Evolutionary conservation across 2,888 invertebrate species (phyloP).

Genomic region (Rotaria socialis): DNA sequence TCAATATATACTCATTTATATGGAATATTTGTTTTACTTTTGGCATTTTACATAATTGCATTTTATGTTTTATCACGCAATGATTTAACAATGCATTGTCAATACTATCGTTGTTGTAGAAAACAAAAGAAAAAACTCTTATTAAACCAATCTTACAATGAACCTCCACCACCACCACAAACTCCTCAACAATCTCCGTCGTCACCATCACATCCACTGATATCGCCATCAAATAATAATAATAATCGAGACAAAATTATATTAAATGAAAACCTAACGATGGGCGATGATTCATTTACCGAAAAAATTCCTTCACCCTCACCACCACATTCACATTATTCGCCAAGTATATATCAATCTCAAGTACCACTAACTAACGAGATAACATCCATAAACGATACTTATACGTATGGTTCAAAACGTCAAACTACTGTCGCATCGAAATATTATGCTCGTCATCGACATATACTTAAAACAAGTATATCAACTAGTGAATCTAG

Average conservation of each 20-base stretch:
- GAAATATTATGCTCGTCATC: conserved; percentile 17
- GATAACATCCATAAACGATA: neutral
- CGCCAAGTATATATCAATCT: neutral
- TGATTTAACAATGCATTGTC: neutral
- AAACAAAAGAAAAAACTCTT: neutral
- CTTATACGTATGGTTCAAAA: neutral
- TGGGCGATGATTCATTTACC: neutral
- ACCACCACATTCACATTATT: conserved; percentile 1
- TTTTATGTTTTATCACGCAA: conserved; percentile 1
- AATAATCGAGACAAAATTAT: neutral
- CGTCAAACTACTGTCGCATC: neutral
- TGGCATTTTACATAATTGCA: neutral
- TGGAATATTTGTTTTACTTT: conserved; percentile 3
- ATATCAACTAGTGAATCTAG: neutral
- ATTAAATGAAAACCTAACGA: neutral
- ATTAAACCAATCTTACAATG: neutral
- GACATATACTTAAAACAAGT: neutral
- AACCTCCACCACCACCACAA: conserved; percentile 12
- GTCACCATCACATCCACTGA: neutral
- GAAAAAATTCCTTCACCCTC: neutral
- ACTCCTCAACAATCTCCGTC: neutral
- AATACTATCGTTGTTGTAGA: neutral
- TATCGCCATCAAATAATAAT: neutral
- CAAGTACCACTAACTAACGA: neutral
- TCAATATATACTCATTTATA: conserved; percentile 24